phyloP scores from a whole-genome alignment of 2,113 vertebrate species.

The Ptilonorhynchus violaceus region DNA sequence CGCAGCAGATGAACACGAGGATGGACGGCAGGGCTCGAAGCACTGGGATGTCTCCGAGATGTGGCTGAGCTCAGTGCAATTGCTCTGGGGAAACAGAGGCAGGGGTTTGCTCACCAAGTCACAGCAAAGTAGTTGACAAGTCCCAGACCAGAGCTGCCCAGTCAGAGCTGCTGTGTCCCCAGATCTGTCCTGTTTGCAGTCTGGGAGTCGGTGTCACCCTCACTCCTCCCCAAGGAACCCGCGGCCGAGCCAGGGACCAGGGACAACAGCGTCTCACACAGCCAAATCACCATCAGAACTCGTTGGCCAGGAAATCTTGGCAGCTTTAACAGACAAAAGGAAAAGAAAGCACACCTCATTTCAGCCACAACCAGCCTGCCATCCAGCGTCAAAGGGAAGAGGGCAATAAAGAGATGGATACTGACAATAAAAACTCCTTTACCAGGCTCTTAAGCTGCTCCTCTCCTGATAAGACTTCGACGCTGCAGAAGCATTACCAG shows the following conservation, averaged over 20 bases:
- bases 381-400: not conserved
- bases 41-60: not conserved
- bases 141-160: not conserved
- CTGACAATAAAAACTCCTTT: conserved; percentile 24
- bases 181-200: not conserved
- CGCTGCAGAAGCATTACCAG: conserved; percentile 1
- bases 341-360: not conserved
- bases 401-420: conserved; percentile 14
- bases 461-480: conserved; percentile 21
- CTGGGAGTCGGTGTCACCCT: not conserved
- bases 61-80: not conserved
- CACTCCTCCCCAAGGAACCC: fast-evolving
- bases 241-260: not conserved
- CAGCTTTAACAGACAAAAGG: not conserved
- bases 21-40: not conserved
- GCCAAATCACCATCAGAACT: not conserved
- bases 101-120: not conserved
- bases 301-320: not conserved
- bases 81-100: not conserved
- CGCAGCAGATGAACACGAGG: fast-evolving
- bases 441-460: conserved; percentile 21
- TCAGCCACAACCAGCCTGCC: not conserved
- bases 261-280: not conserved
- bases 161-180: not conserved
- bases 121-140: not conserved